A percentile compares a stretch with the other conserved stretches of the same genome.
Evolutionary conservation across 2,113 vertebrate species (phyloP).

Genomic region (Solea solea): DNA sequence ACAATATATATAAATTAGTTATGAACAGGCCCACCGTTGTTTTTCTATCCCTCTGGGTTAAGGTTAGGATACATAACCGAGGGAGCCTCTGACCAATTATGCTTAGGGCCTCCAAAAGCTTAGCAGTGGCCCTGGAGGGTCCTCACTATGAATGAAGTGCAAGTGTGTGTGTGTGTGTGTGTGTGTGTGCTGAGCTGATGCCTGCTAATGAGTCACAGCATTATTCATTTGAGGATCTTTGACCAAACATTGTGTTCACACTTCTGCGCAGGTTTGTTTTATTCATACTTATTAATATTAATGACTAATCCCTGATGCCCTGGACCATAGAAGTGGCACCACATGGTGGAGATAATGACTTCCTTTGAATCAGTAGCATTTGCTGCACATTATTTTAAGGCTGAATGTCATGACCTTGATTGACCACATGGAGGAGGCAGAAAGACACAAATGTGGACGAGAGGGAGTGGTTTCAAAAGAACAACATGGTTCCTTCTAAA

Average conservation of each 20-base stretch:
- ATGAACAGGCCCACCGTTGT: too few relatives aligned
- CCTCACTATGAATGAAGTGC: too few relatives aligned
- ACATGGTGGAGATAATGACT: background rate
- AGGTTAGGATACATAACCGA: too few relatives aligned
- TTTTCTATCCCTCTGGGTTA: too few relatives aligned
- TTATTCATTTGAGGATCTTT: background rate
- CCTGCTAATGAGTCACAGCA: background rate
- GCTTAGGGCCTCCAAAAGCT: too few relatives aligned
- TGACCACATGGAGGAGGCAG: conserved; percentile 69
- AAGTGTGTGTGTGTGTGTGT: too few relatives aligned
- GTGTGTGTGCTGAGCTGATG: background rate
- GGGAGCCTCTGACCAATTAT: too few relatives aligned
- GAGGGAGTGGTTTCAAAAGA: conserved; percentile 67
- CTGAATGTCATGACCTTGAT: rapidly evolving
- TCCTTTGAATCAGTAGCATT: background rate
- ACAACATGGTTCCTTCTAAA: conserved; percentile 55
- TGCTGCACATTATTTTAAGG: background rate
- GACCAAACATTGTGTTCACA: background rate
- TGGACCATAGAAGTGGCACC: background rate
- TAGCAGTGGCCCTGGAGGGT: too few relatives aligned
- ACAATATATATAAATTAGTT: too few relatives aligned
- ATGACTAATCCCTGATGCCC: background rate
- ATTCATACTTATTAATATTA: background rate
- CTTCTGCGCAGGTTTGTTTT: background rate
- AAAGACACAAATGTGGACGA: conserved; percentile 52